Evolutionary conservation across 2,888 invertebrate species (phyloP).

Genomic region (Azorinus chamasolen): DNA sequence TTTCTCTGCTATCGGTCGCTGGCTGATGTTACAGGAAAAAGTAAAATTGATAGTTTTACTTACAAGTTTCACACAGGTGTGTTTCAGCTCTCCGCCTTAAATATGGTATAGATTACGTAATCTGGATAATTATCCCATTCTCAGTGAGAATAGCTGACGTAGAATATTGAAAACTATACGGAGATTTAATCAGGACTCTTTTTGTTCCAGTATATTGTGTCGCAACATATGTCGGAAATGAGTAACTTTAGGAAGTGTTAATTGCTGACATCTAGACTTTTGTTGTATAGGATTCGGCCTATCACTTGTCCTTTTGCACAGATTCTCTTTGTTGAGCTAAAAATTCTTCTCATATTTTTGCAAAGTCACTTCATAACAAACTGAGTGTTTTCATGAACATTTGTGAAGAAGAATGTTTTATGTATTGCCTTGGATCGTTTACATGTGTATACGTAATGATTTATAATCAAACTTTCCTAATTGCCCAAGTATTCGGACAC

Average conservation of each 20-base stretch:
- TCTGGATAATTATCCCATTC: conserved; percentile 2
- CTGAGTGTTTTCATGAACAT: no score
- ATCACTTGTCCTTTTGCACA: conserved; percentile 11
- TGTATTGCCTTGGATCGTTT: no score
- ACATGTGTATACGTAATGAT: no score
- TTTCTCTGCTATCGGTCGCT: no score
- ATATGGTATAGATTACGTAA: conserved; percentile 2
- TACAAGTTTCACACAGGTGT: conserved; percentile 8
- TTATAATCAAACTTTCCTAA: no score
- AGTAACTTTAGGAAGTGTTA: conserved; percentile 8
- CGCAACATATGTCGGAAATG: not conserved
- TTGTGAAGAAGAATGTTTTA: no score
- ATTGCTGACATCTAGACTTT: not conserved
- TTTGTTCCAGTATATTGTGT: conserved; percentile 13
- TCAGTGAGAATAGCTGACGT: no score
- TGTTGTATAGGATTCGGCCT: not conserved
- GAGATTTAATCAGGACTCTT: conserved; percentile 11
- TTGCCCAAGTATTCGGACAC: no score
- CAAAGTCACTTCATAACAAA: no score
- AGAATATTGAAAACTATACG: not conserved
- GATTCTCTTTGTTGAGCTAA: not conserved
- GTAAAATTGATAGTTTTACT: no score
- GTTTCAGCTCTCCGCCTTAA: not conserved
- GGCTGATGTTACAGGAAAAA: no score
- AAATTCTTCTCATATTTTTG: no score